Evolutionary conservation across 2,113 vertebrate species (phyloP), one percentile per base, ranked within the genome.

Genomic region (Oncorhynchus mykiss): DNA sequence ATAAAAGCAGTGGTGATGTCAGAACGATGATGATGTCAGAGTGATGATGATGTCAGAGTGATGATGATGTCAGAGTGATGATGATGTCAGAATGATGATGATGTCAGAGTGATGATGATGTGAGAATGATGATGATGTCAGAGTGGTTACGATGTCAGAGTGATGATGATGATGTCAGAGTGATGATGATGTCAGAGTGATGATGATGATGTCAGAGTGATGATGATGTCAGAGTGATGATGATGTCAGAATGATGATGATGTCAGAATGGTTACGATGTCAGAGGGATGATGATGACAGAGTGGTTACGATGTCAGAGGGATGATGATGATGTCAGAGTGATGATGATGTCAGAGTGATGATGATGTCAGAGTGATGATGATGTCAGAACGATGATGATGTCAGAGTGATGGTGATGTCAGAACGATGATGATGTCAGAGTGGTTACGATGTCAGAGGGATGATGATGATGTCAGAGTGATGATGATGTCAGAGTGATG

Each of bases 41-140:
- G 27, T 29, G 3, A 0, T 29, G 27, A 4, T 29, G 27, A 29
- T 29, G 27, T 29, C 27, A 29, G 27, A 29, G 27, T 29, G 27
- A 4, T 27, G 27, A 3, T 27, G 27, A 27, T 27, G 3, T 71
- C 39, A 62, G 5, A 18, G 62, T 5, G 3, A 57, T 64, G 68
- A 3, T 25, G 25, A 25, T 25, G 25, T 25, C 25, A 25, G 25
- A 25, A 2, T 1, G 25, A 71, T 31, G 45, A 65, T 73, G 73
- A 71, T 73, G 73, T 73, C 11, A 25, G 60, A 72, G 62, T 31
- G 45, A 57, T 34, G 31, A 5, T 14, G 54, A 57, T 57, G 54
- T 34, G 5, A 34, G 31, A 34, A 5, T 6, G 31, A 5, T 31
- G 31, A 5, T 31, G 12, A 31, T 31, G 54, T 14, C 54, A 57